A percentile compares a stretch with the other conserved stretches of the same genome.
Conservation (phyloP, 2,888 invertebrate genomes). For the Glyphotaelius pellucidus region DNA sequence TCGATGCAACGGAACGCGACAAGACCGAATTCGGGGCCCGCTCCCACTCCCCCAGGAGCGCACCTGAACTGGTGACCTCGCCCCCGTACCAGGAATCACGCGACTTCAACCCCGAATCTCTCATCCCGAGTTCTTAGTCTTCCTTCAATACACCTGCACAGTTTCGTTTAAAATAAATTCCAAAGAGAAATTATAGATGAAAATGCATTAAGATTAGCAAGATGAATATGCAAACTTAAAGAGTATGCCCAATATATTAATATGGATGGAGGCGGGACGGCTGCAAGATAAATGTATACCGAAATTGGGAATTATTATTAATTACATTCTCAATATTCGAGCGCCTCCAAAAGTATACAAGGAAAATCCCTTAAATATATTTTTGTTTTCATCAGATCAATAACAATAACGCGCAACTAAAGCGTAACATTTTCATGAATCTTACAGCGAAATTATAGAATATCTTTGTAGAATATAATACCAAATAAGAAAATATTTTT, state of each 20-base stretch:
- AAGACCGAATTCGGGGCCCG: constrained; percentile 61
- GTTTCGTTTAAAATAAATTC: background rate
- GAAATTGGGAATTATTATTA: constrained; percentile 30
- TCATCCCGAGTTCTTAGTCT: background rate
- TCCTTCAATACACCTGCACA: background rate
- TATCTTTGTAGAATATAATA: constrained; percentile 47
- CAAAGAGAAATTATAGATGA: background rate
- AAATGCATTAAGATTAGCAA: constrained; percentile 30
- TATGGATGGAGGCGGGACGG: constrained; percentile 66
- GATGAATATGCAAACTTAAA: constrained; percentile 44
- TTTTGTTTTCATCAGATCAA: background rate
- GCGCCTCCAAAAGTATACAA: constrained; percentile 24
- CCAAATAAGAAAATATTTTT: constrained; percentile 48
- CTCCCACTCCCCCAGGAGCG: constrained; percentile 39
- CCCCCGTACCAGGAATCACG: constrained; percentile 49
- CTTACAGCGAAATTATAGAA: constrained; percentile 18
- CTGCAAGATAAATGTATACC: constrained; percentile 65
- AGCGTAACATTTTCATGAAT: constrained; percentile 51
- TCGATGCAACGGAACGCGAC: constrained; percentile 55
- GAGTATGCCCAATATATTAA: constrained; percentile 46
- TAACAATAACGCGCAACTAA: constrained; percentile 55
- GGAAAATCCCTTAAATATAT: constrained; percentile 30
- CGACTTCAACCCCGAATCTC: background rate
- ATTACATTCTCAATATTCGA: constrained; percentile 26
- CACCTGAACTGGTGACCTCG: constrained; percentile 6